Conservation (phyloP, 2,888 invertebrate species). For the Chromoteleia sp. region DNA sequence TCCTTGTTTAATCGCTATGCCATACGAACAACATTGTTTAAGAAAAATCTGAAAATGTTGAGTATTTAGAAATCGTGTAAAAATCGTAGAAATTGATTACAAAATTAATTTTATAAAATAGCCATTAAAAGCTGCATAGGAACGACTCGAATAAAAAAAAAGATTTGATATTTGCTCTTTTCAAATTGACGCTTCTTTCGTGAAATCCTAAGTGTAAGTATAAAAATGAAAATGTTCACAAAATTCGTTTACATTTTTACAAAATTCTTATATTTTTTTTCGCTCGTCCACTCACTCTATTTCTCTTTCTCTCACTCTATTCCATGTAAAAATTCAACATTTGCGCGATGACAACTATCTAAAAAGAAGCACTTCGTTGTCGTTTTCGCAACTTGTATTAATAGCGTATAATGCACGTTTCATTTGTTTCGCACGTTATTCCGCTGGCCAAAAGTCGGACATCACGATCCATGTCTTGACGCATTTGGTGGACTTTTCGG, state of each 20-base stretch:
- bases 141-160: constrained; percentile 26
- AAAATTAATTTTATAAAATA: constrained; percentile 15
- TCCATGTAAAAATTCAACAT: constrained; percentile 44
- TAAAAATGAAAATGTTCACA: constrained; percentile 49
- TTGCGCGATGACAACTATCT: constrained; percentile 31
- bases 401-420: constrained; percentile 27
- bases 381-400: constrained; percentile 24
- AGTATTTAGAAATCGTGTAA: constrained; percentile 15
- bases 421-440: constrained; percentile 11
- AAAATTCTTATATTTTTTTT: constrained; percentile 6
- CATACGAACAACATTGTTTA: not conserved
- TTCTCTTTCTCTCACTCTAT: constrained; percentile 17
- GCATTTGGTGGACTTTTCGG: constrained; percentile 77
- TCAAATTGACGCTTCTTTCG: constrained; percentile 39
- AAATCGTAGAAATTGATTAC: constrained; percentile 15
- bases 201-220: constrained; percentile 41
- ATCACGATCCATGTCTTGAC: constrained; percentile 80
- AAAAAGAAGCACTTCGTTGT: constrained; percentile 46
- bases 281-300: no score
- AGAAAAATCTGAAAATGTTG: not conserved
- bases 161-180: constrained; percentile 50
- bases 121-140: not conserved
- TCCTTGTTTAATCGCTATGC: not conserved
- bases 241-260: constrained; percentile 26
- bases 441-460: constrained; percentile 80